Base-by-base conservation (phyloP, 1,140 invertebrate genomes). In the Gonioctena quinquepunctata region DNA sequence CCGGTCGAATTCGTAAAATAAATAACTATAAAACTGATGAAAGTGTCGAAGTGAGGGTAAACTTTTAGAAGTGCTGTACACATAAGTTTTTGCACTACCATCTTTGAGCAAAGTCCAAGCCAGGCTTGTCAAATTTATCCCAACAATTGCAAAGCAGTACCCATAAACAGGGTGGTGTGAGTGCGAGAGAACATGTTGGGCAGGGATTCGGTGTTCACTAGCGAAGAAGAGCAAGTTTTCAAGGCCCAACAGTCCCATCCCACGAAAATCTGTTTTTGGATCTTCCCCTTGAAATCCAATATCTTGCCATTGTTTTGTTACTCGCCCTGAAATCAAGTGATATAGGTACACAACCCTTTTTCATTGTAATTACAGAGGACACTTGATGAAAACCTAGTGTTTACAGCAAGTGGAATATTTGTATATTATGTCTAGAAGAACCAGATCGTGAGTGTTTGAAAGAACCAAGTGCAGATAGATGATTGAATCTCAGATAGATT, bases 281-380 rank as follows among this genome's bases (percentile, higher is more conserved):
- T 99, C 96, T 77, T 97, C 93, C 13, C 97, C 97, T 87, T 98
- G 92, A 82, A 97, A 99, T 6, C 97, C 97, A 75, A 99, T 96
- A 26, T 93, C 88, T 78, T 95, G 92, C 97, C 97, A 99, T 77
- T 98, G 96, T 77, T 95, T 95, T 3, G 92, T 92, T 0, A 95
- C 87, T 74, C 96, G 68, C 19, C 68, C 71, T 69, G 48, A 5
- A 67, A 71, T n/a, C n/a, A n/a, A n/a, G n/a, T n/a, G n/a, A n/a
- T n/a, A n/a, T n/a, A n/a, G n/a, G n/a, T n/a, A n/a, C n/a, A n/a
- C n/a, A n/a, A n/a, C n/a, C n/a, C n/a, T n/a, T n/a, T n/a, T n/a
- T n/a, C n/a, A n/a, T n/a, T n/a, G n/a, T n/a, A n/a, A n/a, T n/a
- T n/a, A n/a, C n/a, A n/a, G n/a, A n/a, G n/a, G n/a, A n/a, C n/a